These are phyloP conservation scores for Ophioninae sp. DNA, from an alignment of 2,888 invertebrate species.

Conservation along the genomic window DNA sequence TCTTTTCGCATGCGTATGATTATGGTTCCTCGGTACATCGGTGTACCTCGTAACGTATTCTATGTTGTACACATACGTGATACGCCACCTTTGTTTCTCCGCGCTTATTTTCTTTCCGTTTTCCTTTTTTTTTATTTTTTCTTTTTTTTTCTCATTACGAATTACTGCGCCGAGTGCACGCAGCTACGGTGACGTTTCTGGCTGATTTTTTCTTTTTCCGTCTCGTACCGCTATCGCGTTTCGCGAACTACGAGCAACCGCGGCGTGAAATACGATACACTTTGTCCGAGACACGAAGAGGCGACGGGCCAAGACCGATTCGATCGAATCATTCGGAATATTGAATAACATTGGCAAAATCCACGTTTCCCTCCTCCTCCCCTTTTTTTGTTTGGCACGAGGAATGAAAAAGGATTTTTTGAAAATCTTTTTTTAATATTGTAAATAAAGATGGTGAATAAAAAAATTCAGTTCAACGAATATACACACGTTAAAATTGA, in stretches of 20 bases:
- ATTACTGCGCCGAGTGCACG: conserved; percentile 35
- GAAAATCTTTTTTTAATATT: neutral
- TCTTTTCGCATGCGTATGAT: conserved; percentile 44
- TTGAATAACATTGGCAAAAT: conserved; percentile 12
- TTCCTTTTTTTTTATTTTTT: no score
- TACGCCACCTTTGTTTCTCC: neutral
- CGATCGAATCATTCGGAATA: conserved; percentile 3
- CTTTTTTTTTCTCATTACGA: conserved; percentile 33
- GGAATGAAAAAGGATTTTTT: neutral
- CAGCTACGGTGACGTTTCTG: conserved; percentile 18
- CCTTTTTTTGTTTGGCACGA: no score
- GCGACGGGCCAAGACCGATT: neutral
- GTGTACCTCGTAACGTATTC: conserved; percentile 12
- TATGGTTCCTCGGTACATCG: conserved; percentile 34
- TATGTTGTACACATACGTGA: conserved; percentile 34
- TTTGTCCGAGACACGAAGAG: conserved; percentile 7
- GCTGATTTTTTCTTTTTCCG: conserved; percentile 15
- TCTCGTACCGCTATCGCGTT: conserved; percentile 21
- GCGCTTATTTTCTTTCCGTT: neutral
- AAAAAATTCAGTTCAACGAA: no score
- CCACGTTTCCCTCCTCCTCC: neutral
- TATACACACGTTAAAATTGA: no score
- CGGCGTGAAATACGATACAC: conserved; percentile 27
- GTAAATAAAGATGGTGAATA: no score
- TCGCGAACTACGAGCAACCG: conserved; percentile 15